Conservation (phyloP, 2,113 vertebrate species). For the Mastomys coucha region DNA sequence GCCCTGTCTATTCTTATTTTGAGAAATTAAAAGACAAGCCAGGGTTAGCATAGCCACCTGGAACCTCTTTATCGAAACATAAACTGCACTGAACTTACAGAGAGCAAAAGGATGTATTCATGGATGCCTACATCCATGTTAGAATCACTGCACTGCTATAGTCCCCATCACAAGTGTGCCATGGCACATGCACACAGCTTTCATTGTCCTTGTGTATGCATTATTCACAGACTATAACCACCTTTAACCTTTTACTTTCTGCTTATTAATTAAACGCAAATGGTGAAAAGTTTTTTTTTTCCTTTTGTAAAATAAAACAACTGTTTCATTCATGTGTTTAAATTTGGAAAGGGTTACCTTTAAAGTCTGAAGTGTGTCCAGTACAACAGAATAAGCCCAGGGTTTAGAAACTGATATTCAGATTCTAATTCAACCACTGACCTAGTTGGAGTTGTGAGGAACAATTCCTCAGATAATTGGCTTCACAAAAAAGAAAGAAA, state of each 20-base stretch:
- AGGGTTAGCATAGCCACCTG: not conserved
- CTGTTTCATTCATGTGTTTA: not conserved
- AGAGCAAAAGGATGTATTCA: not conserved
- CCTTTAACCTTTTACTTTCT: not conserved
- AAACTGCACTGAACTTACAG: not conserved
- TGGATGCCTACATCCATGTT: not conserved
- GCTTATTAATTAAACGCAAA: conserved; percentile 18
- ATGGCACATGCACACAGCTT: not conserved
- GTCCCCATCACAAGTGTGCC: not conserved
- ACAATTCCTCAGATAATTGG: not conserved
- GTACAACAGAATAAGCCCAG: not conserved
- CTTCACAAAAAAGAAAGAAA: not conserved
- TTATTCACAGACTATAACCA: not conserved
- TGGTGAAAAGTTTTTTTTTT: not conserved
- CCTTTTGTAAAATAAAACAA: not conserved
- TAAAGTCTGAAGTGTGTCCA: not conserved
- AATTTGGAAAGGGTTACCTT: not conserved
- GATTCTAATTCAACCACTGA: not conserved
- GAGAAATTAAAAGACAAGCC: not conserved
- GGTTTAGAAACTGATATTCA: not conserved
- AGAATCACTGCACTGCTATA: not conserved
- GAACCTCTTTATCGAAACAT: not conserved
- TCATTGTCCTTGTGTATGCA: not conserved
- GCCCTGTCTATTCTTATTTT: not conserved
- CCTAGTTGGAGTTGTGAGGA: not conserved